Evolutionary conservation across 2,888 invertebrate species (phyloP), one percentile per base, ranked within the genome.

Genomic region (Agrotis segetum): DNA sequence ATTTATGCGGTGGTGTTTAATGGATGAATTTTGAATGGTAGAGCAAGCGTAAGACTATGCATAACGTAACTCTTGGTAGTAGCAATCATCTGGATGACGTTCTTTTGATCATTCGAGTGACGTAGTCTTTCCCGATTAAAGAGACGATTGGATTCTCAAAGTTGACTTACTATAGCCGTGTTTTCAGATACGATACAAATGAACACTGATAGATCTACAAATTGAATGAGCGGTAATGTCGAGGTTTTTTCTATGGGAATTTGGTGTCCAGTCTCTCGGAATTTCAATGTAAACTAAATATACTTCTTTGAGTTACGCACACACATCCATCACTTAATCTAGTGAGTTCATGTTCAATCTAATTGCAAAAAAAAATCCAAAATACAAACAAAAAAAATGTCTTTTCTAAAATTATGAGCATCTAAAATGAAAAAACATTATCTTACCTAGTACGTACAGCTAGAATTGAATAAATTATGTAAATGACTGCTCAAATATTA

Each of bases 391-490:
- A 40, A 40, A 40, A 40, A 9, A 40, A 17, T 21, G 13, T 0
- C 9, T 13, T n/a, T 34, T 61, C 9, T 6, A 17, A 40, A 34
- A 64, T 40, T 52, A 63, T 19, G 14, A 40, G 0, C 61, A 44
- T n/a, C 3, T 21, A 49, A 72, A 50, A 73, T n/a, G 14, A 44
- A 44, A 7, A 7, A n/a, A 52, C 0, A 16, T 11, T 40, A 56
- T 24, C 60, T 0, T 55, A 69, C 6, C 2, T 34, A 21, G 21
- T 34, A 53, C 11, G 11, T 21, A 67, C n/a, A 68, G 21, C 21
- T 64, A 64, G 5, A 13, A 61, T 49, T 72, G n/a, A 44, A 73
- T 49, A 73, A 61, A 62, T 50, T 73, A 70, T 47, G 46, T 40
- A 47, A 71, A 63, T 74, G 50, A 4, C n/a, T 53, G 3, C 21